Percentiles rank a stretch among this genome's conserved stretches.
Conservation (phyloP, 2,888 invertebrate genomes). For the Acleris holmiana region DNA sequence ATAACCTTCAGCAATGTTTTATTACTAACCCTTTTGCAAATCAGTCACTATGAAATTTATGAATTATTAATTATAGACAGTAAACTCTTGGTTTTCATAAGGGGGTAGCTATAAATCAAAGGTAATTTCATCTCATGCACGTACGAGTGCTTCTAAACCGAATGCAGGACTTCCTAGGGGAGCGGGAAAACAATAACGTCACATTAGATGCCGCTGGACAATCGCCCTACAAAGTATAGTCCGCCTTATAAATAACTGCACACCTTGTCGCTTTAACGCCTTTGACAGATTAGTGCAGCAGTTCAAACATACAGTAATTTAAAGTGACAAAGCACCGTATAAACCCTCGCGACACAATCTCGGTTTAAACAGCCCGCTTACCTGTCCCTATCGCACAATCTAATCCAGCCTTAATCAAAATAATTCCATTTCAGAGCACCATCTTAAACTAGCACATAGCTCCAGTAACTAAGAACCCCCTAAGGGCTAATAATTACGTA, state of each 20-base stretch:
- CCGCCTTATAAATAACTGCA: too few species aligned
- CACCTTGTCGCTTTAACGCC: too few species aligned
- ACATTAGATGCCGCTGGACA: constrained; percentile 33
- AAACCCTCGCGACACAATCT: background rate
- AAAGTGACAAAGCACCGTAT: too few species aligned
- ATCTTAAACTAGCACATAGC: constrained; percentile 34
- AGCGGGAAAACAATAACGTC: constrained; percentile 34
- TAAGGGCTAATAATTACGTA: constrained; percentile 44
- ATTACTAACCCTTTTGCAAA: too few species aligned
- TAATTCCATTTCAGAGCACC: constrained; percentile 22
- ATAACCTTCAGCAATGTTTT: too few species aligned
- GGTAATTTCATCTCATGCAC: too few species aligned
- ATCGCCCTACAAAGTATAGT: background rate
- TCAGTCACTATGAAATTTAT: too few species aligned
- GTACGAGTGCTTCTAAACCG: constrained; percentile 5
- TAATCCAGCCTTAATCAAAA: constrained; percentile 29
- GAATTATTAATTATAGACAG: too few species aligned
- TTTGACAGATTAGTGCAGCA: too few species aligned
- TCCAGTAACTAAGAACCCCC: constrained; percentile 39
- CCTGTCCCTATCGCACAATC: constrained; percentile 34
- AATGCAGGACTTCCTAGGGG: constrained; percentile 32
- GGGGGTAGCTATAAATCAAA: too few species aligned
- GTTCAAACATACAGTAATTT: too few species aligned
- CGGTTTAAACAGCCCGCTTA: background rate
- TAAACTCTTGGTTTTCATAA: too few species aligned